Percentiles rank a stretch among this genome's conserved stretches.
These are phyloP conservation scores for Hypomesus transpacificus DNA, from an alignment of 2,113 vertebrate genomes.

Conservation along the genomic window DNA sequence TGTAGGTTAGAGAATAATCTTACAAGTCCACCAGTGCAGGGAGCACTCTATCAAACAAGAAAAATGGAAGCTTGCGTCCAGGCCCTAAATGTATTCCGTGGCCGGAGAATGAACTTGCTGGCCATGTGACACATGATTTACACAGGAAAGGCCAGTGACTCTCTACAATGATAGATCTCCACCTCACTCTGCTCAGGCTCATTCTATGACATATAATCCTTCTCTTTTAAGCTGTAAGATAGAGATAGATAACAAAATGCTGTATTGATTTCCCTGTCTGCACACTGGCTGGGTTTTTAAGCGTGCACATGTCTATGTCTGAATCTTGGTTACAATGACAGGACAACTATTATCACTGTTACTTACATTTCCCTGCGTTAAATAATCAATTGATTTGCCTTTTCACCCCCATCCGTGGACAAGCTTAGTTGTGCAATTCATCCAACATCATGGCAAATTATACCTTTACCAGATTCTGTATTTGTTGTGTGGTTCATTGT, in stretches of 20 bases:
- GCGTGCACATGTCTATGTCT: conserved; percentile 56
- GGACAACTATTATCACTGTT: conserved; percentile 35
- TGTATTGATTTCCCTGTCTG: conserved; percentile 73
- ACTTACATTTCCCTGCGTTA: conserved; percentile 29
- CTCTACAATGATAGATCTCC: conserved; percentile 72
- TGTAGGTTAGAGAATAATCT: conserved; percentile 54
- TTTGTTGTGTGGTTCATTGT: conserved; percentile 11
- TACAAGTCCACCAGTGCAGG: conserved; percentile 62
- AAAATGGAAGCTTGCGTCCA: conserved; percentile 61
- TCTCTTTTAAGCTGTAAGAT: conserved; percentile 78
- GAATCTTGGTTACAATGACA: conserved; percentile 57
- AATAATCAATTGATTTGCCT: conserved; percentile 21
- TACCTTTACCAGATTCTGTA: too few species aligned
- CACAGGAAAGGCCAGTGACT: conserved; percentile 72
- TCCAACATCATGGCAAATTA: too few species aligned
- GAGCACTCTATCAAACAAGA: conserved; percentile 69
- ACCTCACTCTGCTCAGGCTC: conserved; percentile 66
- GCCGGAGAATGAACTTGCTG: conserved; percentile 78
- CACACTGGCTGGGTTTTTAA: conserved; percentile 51
- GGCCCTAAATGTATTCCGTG: conserved; percentile 73
- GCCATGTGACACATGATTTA: conserved; percentile 79
- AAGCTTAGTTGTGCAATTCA: background rate
- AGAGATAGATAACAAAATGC: conserved; percentile 78
- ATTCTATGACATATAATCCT: conserved; percentile 75
- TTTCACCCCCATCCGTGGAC: conserved; percentile 11